These are phyloP conservation scores for Octodonta nipae DNA, from an alignment of 2,888 invertebrate species.

Conservation along the genomic window DNA sequence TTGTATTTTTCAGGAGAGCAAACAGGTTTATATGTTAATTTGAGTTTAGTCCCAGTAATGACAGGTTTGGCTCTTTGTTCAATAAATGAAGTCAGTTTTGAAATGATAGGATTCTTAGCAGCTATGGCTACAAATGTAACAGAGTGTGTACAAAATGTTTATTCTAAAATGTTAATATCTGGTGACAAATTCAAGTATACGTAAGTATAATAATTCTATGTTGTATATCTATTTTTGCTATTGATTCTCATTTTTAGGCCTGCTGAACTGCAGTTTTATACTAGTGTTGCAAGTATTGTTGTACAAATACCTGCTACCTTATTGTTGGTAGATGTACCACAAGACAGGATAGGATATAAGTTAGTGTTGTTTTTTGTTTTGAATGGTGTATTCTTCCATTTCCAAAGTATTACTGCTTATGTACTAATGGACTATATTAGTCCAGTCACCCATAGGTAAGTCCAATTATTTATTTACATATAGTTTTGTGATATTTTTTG, in stretches of 20 bases:
- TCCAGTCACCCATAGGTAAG: slow-evolving; percentile 63
- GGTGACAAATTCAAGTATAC: slow-evolving; percentile 60
- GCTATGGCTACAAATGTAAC: slow-evolving; percentile 67
- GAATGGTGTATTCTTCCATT: slow-evolving; percentile 65
- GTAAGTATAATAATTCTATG: slow-evolving; percentile 38
- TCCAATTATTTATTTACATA: too few relatives aligned
- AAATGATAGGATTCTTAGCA: slow-evolving; percentile 55
- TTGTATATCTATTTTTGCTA: slow-evolving; percentile 1
- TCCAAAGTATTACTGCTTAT: slow-evolving; percentile 67
- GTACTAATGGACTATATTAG: slow-evolving; percentile 68
- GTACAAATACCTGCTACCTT: slow-evolving; percentile 59
- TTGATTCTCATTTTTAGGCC: slow-evolving; percentile 40
- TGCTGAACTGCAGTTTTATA: slow-evolving; percentile 67
- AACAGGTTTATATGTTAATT: slow-evolving; percentile 52
- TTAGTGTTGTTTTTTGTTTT: slow-evolving; percentile 46
- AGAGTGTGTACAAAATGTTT: slow-evolving; percentile 68
- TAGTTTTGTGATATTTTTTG: too few relatives aligned
- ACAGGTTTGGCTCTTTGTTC: slow-evolving; percentile 61
- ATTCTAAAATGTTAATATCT: slow-evolving; percentile 63
- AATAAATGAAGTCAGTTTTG: slow-evolving; percentile 64
- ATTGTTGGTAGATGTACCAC: slow-evolving; percentile 48
- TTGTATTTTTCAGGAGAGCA: slow-evolving; percentile 41
- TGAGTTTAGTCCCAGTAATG: slow-evolving; percentile 66
- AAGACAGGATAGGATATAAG: slow-evolving; percentile 38
- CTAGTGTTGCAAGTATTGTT: slow-evolving; percentile 57